Evolutionary conservation across 1,140 invertebrate genomes (phyloP).

Genomic region (Lucilia sericata): DNA sequence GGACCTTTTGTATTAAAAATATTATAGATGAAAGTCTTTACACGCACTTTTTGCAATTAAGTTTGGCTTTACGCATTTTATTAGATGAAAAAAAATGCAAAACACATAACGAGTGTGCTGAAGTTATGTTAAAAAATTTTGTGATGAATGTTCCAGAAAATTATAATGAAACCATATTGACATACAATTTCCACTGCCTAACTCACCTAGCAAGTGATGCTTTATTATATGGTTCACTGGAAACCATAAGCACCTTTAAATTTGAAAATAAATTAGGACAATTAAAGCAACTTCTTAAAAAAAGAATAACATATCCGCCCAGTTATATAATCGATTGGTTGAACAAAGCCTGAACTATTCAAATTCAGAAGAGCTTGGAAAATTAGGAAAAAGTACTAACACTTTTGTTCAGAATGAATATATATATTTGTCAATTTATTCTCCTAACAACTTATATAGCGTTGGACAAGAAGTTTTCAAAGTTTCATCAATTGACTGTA

Average conservation of each 20-base stretch:
- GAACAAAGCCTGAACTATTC: not conserved
- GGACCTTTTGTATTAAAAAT: constrained; percentile 56
- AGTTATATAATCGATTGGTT: constrained; percentile 39
- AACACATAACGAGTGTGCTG: constrained; percentile 18
- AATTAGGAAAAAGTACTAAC: constrained; percentile 19
- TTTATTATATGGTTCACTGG: constrained; percentile 29
- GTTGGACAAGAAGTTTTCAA: constrained; percentile 32
- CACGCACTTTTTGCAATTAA: constrained; percentile 49
- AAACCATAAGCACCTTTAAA: constrained; percentile 39
- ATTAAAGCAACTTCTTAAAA: constrained; percentile 34
- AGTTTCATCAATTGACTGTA: constrained; percentile 14
- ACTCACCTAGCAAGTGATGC: constrained; percentile 37
- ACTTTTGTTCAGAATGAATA: constrained; percentile 28
- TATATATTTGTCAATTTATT: not conserved
- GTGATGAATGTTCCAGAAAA: not conserved
- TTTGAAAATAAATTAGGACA: constrained; percentile 43
- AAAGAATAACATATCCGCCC: constrained; percentile 35
- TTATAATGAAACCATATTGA: not conserved
- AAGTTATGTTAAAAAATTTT: constrained; percentile 35
- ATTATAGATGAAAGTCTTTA: constrained; percentile 46
- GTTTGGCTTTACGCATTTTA: constrained; percentile 38
- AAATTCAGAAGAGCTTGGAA: not conserved
- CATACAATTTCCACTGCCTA: constrained; percentile 36
- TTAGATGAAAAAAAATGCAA: constrained; percentile 42
- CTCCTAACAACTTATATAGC: constrained; percentile 17